Base-by-base conservation (phyloP, 2,113 vertebrate species). In the Piaya cayana region DNA sequence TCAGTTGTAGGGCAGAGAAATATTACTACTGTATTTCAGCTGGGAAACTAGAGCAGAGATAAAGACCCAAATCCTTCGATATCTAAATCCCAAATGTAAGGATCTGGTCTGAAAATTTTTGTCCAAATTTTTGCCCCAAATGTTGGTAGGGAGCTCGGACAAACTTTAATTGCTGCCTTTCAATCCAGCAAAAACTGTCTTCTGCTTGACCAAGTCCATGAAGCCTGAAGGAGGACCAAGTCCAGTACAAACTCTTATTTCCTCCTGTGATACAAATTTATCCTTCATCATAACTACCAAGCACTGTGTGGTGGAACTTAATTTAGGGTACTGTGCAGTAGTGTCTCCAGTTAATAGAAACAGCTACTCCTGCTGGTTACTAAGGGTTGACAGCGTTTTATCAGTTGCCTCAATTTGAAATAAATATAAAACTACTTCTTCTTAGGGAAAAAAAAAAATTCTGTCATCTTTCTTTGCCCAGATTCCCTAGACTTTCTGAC, bases 1-100 rank as follows among this genome's bases (percentile, higher is more conserved):
- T n/a, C 91, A 87, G 53, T 84, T 65, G 17, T 12, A n/a, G 86
- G 86, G 91, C 95, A 95, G 89, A 95, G 93, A 97, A 91, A 79
- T 93, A 95, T 92, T 84, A 39, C 58, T 68, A 17, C 69, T 86
- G 86, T 83, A 88, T 92, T 92, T 92, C 86, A 92, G 62, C 78
- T 77, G 65, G 43, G 81, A 93, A 97, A 93, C 84, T 86, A 32
- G 81, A 92, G 62, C 88, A 87, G 75, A 93, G 64, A 52, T 92
- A 74, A 88, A 88, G 84, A 91, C 67, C 53, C 72, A 78, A 77
- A 86, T 91, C 64, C 74, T 91, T 67, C 70, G 56, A 34, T 43
- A 63, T 76, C 84, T 71, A 52, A 89, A 79, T 82, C 52, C 60
- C 65, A 68, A 71, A 85, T 52, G 15, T 53, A 64, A 86, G 42